Conservation (phyloP, 23 tunicate species). For the Oikopleura albicans region DNA sequence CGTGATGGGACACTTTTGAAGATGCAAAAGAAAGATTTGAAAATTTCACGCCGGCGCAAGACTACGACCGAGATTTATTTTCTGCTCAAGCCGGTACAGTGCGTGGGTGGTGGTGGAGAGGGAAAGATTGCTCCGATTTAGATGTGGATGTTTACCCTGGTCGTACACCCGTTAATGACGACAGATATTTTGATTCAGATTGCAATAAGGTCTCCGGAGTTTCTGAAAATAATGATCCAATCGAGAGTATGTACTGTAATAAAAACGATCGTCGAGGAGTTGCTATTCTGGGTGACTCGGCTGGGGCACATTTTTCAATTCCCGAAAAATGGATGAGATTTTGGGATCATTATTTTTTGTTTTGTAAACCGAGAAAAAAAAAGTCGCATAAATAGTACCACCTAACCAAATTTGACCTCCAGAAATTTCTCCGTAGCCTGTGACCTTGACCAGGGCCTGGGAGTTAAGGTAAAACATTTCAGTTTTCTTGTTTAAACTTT, state of each 20-base stretch:
- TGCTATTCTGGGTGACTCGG: constrained; percentile 8
- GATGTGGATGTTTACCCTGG: not conserved
- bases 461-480: constrained; percentile 33
- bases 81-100: no score
- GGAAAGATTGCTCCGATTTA: not conserved
- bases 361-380: no score
- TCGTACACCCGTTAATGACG: constrained; percentile 35
- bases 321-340: not conserved
- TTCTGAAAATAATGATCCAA: not conserved
- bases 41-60: no score
- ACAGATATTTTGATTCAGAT: constrained; percentile 10
- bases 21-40: no score
- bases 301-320: constrained; percentile 13
- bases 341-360: no score
- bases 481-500: constrained; percentile 28
- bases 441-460: not conserved
- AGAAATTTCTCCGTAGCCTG: no score
- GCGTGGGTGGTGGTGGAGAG: not conserved
- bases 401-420: no score
- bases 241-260: not conserved
- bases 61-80: no score
- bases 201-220: not conserved
- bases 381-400: no score
- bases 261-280: not conserved
- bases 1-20: no score